phyloP scores from a whole-genome alignment of 2,888 invertebrate species.

The Tanaodytes sp. region DNA sequence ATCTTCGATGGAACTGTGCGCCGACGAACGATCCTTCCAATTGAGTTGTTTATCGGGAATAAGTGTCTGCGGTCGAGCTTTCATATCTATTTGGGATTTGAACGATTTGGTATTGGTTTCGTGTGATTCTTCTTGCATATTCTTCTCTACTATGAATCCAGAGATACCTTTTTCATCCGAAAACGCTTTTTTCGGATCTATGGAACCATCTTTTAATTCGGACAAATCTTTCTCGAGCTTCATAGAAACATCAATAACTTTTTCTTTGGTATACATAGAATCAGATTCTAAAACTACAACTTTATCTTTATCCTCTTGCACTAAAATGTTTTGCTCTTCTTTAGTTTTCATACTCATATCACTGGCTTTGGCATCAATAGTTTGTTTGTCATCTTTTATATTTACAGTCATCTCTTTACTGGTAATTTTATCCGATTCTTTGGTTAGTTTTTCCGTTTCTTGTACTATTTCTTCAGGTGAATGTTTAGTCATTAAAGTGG shows the following conservation, averaged over 20 bases:
- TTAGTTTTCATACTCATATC: conserved; percentile 57
- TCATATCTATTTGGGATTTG: conserved; percentile 51
- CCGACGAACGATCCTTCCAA: conserved; percentile 45
- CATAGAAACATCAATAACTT: conserved; percentile 61
- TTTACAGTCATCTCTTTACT: conserved; percentile 62
- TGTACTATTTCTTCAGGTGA: conserved; percentile 62
- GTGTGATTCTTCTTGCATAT: conserved; percentile 57
- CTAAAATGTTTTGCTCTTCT: conserved; percentile 57
- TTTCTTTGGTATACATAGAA: conserved; percentile 57
- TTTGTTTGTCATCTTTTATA: conserved; percentile 60
- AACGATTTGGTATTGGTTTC: conserved; percentile 58
- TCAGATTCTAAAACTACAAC: too few species aligned
- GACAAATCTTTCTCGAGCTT: conserved; percentile 61
- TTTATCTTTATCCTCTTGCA: conserved; percentile 60
- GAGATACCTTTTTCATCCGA: conserved; percentile 39
- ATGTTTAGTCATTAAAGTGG: conserved; percentile 61
- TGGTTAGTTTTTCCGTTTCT: conserved; percentile 59
- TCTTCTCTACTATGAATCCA: conserved; percentile 55
- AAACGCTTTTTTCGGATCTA: conserved; percentile 35
- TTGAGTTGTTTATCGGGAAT: conserved; percentile 42
- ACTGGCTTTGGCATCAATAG: conserved; percentile 63
- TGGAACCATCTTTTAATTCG: conserved; percentile 44
- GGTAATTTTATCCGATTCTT: conserved; percentile 59
- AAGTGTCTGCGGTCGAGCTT: conserved; percentile 42
- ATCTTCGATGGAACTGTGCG: conserved; percentile 30